A percentile compares a stretch with the other conserved stretches of the same genome.
phyloP scores from a whole-genome alignment of 2,888 invertebrate species.

The Piscicola geometra region DNA sequence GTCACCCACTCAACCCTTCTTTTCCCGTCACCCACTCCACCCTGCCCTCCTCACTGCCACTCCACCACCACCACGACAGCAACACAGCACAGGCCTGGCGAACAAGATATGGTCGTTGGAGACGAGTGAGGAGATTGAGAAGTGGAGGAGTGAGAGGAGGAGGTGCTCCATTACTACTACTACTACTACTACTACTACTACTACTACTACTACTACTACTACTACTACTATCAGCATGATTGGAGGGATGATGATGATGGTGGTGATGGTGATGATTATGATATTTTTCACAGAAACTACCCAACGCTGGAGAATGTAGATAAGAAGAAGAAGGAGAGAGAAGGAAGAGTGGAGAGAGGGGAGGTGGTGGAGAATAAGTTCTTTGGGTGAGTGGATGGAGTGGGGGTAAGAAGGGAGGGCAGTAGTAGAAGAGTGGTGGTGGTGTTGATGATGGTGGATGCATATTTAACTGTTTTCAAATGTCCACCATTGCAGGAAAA shows the following conservation, averaged over 20 bases:
- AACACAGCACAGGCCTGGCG: constrained; percentile 78
- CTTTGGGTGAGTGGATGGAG: constrained; percentile 44
- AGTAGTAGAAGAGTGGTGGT: not conserved
- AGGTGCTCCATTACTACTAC: constrained; percentile 54
- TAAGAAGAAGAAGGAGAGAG: constrained; percentile 62
- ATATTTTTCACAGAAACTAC: constrained; percentile 60
- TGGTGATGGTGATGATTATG: too few species aligned
- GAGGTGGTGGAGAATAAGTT: constrained; percentile 60
- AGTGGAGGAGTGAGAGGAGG: constrained; percentile 78
- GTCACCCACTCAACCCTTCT: too few species aligned
- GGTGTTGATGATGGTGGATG: not conserved
- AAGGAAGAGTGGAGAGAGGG: constrained; percentile 69
- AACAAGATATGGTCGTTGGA: constrained; percentile 70
- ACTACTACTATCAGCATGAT: too few species aligned
- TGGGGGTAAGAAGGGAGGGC: not conserved
- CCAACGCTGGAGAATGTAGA: constrained; percentile 70
- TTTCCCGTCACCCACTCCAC: too few species aligned
- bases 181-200: constrained; percentile 31
- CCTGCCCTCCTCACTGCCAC: not conserved
- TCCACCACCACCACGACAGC: constrained; percentile 53
- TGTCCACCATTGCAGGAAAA: not conserved
- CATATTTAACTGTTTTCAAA: not conserved
- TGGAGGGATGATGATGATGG: too few species aligned
- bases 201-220: constrained; percentile 22
- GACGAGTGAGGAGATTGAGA: constrained; percentile 74